These are phyloP conservation scores for Drosophila guanche DNA, from an alignment of 1,140 invertebrate species.

Conservation along the genomic window DNA sequence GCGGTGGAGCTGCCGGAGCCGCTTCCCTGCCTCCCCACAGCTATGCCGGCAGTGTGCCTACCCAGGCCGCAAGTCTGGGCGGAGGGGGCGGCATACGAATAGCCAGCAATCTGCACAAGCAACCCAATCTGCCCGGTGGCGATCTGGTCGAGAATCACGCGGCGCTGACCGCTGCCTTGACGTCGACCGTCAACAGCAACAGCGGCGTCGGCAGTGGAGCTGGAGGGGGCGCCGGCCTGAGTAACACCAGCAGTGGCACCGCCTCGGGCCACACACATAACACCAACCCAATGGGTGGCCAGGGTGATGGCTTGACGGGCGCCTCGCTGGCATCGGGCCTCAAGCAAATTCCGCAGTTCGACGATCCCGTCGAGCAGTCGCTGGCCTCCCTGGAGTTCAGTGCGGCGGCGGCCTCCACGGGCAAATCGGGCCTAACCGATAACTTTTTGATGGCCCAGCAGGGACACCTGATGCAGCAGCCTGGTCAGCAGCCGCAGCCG, in stretches of 20 bases:
- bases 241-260: slow-evolving; percentile 2
- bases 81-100: slow-evolving; percentile 73
- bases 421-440: slow-evolving; percentile 64
- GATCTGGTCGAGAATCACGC: slow-evolving; percentile 69
- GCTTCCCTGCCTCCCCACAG: slow-evolving; percentile 35
- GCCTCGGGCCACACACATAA: slow-evolving; percentile 17
- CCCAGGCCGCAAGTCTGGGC: slow-evolving; percentile 34
- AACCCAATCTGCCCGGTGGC: slow-evolving; percentile 35
- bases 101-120: slow-evolving; percentile 80
- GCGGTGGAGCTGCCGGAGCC: slow-evolving; percentile 17
- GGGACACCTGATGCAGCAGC: slow-evolving; percentile 60
- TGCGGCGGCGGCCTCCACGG: slow-evolving; percentile 78
- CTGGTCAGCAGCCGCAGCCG: slow-evolving; percentile 35
- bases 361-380: slow-evolving; percentile 88
- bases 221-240: no score
- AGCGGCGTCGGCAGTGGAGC: background rate
- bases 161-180: slow-evolving; percentile 53
- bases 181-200: slow-evolving; percentile 35
- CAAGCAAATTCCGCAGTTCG: slow-evolving; percentile 83
- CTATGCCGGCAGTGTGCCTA: slow-evolving; percentile 27
- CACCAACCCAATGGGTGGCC: slow-evolving; percentile 68
- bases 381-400: slow-evolving; percentile 87
- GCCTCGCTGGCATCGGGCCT: slow-evolving; percentile 71
- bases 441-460: slow-evolving; percentile 73
- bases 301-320: slow-evolving; percentile 60